phyloP scores from a whole-genome alignment of 2,113 vertebrate genomes.

The Micromys minutus region DNA sequence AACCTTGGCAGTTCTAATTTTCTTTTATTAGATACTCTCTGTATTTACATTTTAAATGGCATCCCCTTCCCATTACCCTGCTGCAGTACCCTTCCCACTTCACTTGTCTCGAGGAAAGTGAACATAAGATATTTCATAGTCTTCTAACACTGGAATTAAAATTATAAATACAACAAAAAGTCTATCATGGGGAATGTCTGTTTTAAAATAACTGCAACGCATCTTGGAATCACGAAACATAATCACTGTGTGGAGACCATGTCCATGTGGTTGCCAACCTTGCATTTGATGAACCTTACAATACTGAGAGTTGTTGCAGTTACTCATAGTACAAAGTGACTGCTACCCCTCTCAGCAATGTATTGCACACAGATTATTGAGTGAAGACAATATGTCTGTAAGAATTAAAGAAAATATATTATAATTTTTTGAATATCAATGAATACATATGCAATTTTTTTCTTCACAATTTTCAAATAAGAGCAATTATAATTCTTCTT shows the following conservation, averaged over 20 bases:
- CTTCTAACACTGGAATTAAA: not conserved
- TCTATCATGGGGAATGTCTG: not conserved
- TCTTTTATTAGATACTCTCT: no score
- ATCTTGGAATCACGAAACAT: not conserved
- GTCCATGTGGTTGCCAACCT: no score
- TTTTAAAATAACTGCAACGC: not conserved
- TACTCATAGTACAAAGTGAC: not conserved
- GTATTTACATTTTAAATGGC: no score
- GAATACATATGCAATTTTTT: not conserved
- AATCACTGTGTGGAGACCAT: not conserved
- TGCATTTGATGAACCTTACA: not conserved
- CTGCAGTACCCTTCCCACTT: no score
- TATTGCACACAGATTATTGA: not conserved
- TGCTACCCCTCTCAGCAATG: not conserved
- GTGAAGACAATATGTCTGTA: not conserved
- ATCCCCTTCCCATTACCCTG: no score
- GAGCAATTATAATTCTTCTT: not conserved
- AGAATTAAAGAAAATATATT: not conserved
- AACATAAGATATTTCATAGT: not conserved
- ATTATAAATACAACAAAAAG: not conserved
- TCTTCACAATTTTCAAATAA: not conserved
- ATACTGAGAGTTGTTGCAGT: not conserved
- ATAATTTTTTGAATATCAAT: not conserved
- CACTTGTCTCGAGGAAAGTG: no score
- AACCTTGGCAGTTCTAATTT: no score